phyloP scores from a whole-genome alignment of 2,888 invertebrate genomes.

The Leptopilina myrica region DNA sequence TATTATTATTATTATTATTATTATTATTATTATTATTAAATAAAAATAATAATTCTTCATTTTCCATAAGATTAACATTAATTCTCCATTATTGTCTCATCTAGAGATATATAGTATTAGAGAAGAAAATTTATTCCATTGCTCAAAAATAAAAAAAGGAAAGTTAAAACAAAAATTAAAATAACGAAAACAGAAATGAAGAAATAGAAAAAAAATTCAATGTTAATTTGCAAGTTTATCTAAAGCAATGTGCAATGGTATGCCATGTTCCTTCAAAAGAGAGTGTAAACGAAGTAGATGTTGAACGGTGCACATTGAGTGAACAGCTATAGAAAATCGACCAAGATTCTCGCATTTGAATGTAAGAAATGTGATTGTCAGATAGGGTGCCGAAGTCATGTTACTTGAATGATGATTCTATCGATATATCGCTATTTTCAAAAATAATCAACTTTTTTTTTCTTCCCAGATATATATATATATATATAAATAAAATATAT shows the following conservation, averaged over 20 bases:
- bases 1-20: too few species aligned
- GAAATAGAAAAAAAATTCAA: neutral
- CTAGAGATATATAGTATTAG: neutral
- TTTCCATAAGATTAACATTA: neutral
- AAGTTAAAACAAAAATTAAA: neutral
- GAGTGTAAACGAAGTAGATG: slow-evolving; percentile 54
- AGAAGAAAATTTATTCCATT: neutral
- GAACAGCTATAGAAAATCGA: slow-evolving; percentile 49
- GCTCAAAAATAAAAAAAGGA: neutral
- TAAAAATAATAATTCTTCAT: too few species aligned
- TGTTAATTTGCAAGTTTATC: slow-evolving; percentile 52
- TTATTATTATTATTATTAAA: too few species aligned
- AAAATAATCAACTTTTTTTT: too few species aligned
- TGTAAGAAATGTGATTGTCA: slow-evolving; percentile 23
- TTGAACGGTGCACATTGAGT: slow-evolving; percentile 49
- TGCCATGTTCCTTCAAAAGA: slow-evolving; percentile 51
- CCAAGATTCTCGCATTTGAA: slow-evolving; percentile 9
- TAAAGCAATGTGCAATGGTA: slow-evolving; percentile 53
- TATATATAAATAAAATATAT: too few species aligned
- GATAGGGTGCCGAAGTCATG: slow-evolving; percentile 13
- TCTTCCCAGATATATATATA: too few species aligned
- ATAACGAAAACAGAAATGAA: neutral
- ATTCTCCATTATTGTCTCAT: neutral
- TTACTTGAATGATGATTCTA: slow-evolving; percentile 5
- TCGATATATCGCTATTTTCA: neutral